phyloP scores from a whole-genome alignment of 2,797 vertebrate genomes.

The Polyboroides typus region DNA sequence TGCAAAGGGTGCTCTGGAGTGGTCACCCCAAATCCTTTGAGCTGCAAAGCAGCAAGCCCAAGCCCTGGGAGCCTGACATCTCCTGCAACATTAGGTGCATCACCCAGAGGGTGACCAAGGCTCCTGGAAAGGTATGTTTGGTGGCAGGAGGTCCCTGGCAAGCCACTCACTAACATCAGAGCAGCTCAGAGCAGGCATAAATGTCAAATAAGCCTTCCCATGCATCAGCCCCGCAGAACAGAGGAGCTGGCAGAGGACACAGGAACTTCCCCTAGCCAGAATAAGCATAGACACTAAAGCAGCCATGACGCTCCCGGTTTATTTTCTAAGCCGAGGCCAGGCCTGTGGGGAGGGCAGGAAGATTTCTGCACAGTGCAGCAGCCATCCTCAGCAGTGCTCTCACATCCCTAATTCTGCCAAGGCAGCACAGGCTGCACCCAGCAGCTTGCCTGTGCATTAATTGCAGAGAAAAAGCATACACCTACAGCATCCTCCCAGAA shows the following conservation, averaged over 20 bases:
- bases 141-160: background rate
- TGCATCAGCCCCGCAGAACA: rapidly evolving
- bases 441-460: background rate
- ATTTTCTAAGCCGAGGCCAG: background rate
- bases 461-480: background rate
- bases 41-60: background rate
- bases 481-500: background rate
- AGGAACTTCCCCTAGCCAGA: background rate
- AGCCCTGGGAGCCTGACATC: background rate
- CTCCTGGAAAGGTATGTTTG: background rate
- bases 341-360: background rate
- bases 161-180: rapidly evolving
- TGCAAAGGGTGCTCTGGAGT: background rate
- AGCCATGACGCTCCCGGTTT: rapidly evolving
- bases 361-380: background rate
- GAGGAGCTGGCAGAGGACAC: background rate
- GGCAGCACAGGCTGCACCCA: background rate
- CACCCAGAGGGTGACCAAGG: background rate
- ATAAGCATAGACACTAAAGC: background rate
- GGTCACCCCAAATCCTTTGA: rapidly evolving
- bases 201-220: background rate
- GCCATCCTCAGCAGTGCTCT: background rate
- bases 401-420: background rate
- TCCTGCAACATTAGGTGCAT: background rate
- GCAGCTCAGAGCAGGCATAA: background rate